A percentile compares a stretch with the other conserved stretches of the same genome.
These are phyloP conservation scores for Hemiscyllium ocellatum DNA, from an alignment of 2,113 vertebrate species.

Conservation along the genomic window DNA sequence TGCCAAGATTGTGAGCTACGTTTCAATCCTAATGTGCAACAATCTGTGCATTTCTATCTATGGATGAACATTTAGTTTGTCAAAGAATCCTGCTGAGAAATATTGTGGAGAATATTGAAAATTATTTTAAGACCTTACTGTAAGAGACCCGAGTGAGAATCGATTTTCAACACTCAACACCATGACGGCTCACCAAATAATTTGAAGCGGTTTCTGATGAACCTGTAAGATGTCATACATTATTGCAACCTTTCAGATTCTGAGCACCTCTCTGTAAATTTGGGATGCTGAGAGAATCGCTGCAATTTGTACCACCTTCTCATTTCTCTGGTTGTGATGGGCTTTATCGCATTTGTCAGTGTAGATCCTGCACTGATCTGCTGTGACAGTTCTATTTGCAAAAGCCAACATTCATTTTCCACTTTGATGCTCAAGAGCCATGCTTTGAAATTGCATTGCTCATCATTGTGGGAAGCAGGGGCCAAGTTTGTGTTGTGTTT, in stretches of 20 bases:
- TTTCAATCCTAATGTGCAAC: not conserved
- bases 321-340: not conserved
- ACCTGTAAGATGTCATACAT: not conserved
- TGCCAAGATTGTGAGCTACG: not conserved
- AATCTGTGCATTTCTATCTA: not conserved
- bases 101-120: not conserved
- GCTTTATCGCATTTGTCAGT: not conserved
- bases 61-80: not conserved
- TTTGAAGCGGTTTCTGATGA: not conserved
- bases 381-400: not conserved
- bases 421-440: not conserved
- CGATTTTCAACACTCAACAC: not conserved
- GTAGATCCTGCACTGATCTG: not conserved
- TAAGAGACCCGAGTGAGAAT: not conserved
- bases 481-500: not conserved
- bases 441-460: not conserved
- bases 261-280: not conserved
- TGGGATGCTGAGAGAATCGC: not conserved
- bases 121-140: not conserved
- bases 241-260: not conserved
- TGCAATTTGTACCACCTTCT: not conserved
- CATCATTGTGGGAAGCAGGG: not conserved
- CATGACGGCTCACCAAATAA: not conserved
- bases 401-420: not conserved
- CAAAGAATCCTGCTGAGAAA: not conserved